Evolutionary conservation across 2,888 invertebrate genomes (phyloP).

Genomic region (Dryomyza anilis): DNA sequence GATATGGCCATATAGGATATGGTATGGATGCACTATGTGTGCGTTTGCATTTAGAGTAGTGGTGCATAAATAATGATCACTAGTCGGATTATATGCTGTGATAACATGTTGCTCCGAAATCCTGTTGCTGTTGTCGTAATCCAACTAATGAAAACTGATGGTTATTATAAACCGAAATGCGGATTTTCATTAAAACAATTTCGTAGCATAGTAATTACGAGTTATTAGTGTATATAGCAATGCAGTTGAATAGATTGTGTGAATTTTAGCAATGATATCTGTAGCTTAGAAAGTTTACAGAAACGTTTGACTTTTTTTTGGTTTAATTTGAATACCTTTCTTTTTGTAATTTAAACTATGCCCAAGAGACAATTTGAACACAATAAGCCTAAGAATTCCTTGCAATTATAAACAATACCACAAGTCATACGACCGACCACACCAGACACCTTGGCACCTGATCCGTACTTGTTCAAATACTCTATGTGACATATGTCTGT

Average conservation of each 20-base stretch:
- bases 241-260: background rate
- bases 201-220: too few relatives aligned
- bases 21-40: background rate
- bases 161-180: too few relatives aligned
- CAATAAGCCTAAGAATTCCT: slow-evolving; percentile 23
- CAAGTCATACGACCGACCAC: slow-evolving; percentile 25
- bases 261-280: background rate
- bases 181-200: too few relatives aligned
- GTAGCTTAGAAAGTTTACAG: background rate
- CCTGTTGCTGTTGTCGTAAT: too few relatives aligned
- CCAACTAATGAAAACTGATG: too few relatives aligned
- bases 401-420: slow-evolving; percentile 13
- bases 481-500: background rate
- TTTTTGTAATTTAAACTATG: slow-evolving; percentile 25
- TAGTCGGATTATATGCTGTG: too few relatives aligned
- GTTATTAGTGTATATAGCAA: background rate
- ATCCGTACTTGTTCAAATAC: background rate
- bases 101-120: too few relatives aligned
- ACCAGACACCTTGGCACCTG: slow-evolving; percentile 9
- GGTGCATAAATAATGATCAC: too few relatives aligned
- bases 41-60: too few relatives aligned
- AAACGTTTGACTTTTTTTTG: background rate
- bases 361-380: slow-evolving; percentile 34
- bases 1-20: background rate
- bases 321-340: background rate